A percentile compares a stretch with the other conserved stretches of the same genome.
These are phyloP conservation scores for Salarias fasciatus DNA, from an alignment of 2,797 vertebrate species.

Conservation along the genomic window DNA sequence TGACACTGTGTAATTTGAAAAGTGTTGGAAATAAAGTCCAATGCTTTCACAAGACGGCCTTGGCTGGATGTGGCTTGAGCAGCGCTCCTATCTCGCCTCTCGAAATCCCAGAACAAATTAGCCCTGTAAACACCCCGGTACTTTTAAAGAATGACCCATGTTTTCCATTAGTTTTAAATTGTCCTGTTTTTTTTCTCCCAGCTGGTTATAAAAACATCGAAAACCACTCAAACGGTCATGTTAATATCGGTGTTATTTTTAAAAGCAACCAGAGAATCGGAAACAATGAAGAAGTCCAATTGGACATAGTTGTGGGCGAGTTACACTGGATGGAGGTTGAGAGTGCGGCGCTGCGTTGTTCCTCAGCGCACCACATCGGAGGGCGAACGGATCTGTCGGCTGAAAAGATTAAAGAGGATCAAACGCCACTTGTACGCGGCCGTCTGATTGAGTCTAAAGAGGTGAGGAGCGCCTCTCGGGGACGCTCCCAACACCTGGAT, in stretches of 20 bases:
- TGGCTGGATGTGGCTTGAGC: slow-evolving; percentile 35
- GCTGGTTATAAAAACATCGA: slow-evolving; percentile 55
- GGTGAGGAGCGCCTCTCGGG: slow-evolving; percentile 50
- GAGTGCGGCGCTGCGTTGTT: slow-evolving; percentile 60
- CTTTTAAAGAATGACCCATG: slow-evolving; percentile 21
- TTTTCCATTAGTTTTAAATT: slow-evolving; percentile 50
- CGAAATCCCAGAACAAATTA: slow-evolving; percentile 28
- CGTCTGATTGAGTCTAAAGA: slow-evolving; percentile 35
- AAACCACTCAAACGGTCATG: slow-evolving; percentile 40
- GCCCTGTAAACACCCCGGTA: slow-evolving; percentile 26
- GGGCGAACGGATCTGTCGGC: slow-evolving; percentile 75
- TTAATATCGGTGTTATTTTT: slow-evolving; percentile 66
- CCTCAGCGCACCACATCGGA: too few species aligned
- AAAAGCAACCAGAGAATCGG: slow-evolving; percentile 39
- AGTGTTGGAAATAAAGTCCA: slow-evolving; percentile 14
- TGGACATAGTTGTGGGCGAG: slow-evolving; percentile 74
- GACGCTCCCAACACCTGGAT: slow-evolving; percentile 57
- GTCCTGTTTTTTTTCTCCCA: slow-evolving; percentile 44
- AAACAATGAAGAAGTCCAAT: slow-evolving; percentile 47
- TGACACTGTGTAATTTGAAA: slow-evolving; percentile 32
- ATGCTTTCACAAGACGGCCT: slow-evolving; percentile 12
- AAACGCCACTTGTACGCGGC: slow-evolving; percentile 49
- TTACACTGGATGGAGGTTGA: slow-evolving; percentile 70
- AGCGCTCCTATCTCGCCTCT: slow-evolving; percentile 27
- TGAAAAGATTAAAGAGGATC: slow-evolving; percentile 68